Conservation (phyloP, 1,140 invertebrate genomes). For the Meloidogyne exigua region DNA sequence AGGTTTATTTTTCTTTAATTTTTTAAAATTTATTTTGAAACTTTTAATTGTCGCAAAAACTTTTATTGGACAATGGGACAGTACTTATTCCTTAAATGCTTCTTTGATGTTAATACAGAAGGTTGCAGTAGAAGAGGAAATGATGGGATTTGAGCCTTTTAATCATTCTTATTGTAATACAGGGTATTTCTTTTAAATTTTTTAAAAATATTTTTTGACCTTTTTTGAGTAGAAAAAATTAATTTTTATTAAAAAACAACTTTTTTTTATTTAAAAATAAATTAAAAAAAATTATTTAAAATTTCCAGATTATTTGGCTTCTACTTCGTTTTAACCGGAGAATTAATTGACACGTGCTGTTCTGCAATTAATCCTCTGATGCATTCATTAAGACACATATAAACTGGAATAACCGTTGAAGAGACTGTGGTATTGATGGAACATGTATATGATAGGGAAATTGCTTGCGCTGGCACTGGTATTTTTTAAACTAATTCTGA, state of each 20-base stretch:
- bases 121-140: slow-evolving; percentile 69
- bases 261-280: too few relatives aligned
- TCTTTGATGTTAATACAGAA: slow-evolving; percentile 78
- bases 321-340: slow-evolving; percentile 27
- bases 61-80: slow-evolving; percentile 67
- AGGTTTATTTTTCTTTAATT: too few relatives aligned
- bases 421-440: slow-evolving; percentile 46
- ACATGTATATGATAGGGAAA: slow-evolving; percentile 52
- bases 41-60: slow-evolving; percentile 24
- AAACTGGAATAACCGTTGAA: slow-evolving; percentile 40
- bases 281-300: too few relatives aligned
- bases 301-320: slow-evolving; percentile 37
- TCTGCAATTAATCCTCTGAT: slow-evolving; percentile 20
- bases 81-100: slow-evolving; percentile 83
- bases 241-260: too few relatives aligned
- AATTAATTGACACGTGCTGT: slow-evolving; percentile 12
- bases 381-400: slow-evolving; percentile 52
- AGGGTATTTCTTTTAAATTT: slow-evolving; percentile 24
- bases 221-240: too few relatives aligned
- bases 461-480: slow-evolving; percentile 42
- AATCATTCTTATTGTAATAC: slow-evolving; percentile 95
- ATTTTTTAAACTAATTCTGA: not conserved
- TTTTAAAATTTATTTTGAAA: not conserved
- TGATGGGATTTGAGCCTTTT: slow-evolving; percentile 93
- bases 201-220: too few relatives aligned